These are phyloP conservation scores for Calephelis virginiensis DNA, from an alignment of 1,140 invertebrate genomes.

Conservation along the genomic window DNA sequence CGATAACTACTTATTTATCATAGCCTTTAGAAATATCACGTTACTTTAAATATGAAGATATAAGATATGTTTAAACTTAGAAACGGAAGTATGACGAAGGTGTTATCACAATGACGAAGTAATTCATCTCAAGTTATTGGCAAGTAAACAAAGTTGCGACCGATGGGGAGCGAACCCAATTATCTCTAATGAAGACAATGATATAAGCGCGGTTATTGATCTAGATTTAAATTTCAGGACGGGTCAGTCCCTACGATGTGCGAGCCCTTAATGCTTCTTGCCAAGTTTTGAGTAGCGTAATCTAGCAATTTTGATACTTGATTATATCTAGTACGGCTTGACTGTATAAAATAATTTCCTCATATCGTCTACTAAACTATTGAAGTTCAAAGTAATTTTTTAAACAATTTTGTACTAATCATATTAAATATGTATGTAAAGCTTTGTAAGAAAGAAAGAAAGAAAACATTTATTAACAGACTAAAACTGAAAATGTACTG, in stretches of 20 bases:
- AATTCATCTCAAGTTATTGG: slow-evolving; percentile 75
- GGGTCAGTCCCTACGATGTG: slow-evolving; percentile 74
- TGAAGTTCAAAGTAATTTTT: too few species aligned
- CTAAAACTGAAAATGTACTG: too few species aligned
- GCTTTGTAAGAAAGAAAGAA: too few species aligned
- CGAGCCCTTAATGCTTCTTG: slow-evolving; percentile 75
- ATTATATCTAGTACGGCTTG: too few species aligned
- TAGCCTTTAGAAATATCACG: neutral
- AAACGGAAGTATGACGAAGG: slow-evolving; percentile 33
- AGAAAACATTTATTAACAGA: too few species aligned
- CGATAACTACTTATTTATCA: too few species aligned
- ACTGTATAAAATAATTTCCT: too few species aligned
- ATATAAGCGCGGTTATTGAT: slow-evolving; percentile 78
- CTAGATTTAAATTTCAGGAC: slow-evolving; percentile 79
- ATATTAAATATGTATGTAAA: too few species aligned
- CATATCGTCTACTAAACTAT: too few species aligned
- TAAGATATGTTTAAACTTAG: slow-evolving; percentile 23
- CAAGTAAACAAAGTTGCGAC: slow-evolving; percentile 72
- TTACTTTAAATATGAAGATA: slow-evolving; percentile 22
- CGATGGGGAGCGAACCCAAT: slow-evolving; percentile 73
- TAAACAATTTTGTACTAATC: too few species aligned
- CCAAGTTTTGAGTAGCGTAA: slow-evolving; percentile 55
- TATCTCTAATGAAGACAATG: slow-evolving; percentile 78
- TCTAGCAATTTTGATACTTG: slow-evolving; percentile 40
- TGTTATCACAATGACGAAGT: slow-evolving; percentile 53